These are phyloP conservation scores for Gisinianus flammeolus DNA, from an alignment of 2,888 invertebrate species.

Conservation along the genomic window DNA sequence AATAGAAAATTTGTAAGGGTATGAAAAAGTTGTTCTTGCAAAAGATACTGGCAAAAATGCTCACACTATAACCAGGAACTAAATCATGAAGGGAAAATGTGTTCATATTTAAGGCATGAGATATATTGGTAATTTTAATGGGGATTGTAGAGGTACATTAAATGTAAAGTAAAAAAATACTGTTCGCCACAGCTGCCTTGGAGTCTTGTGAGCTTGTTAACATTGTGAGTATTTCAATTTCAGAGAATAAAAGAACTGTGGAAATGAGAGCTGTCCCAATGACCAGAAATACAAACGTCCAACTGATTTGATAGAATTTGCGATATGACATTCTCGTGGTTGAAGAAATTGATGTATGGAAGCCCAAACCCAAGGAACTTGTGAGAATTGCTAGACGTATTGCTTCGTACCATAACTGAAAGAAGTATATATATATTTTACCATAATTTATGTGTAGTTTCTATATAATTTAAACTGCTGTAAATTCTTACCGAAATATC, in stretches of 20 bases:
- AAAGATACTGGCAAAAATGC: background rate
- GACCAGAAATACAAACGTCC: background rate
- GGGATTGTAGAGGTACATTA: too few species aligned
- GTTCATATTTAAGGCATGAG: background rate
- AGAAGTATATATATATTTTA: background rate
- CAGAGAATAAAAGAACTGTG: constrained; percentile 2
- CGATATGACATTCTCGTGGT: constrained; percentile 4
- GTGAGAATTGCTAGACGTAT: constrained; percentile 11
- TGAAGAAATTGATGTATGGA: constrained; percentile 11
- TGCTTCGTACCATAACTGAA: constrained; percentile 14
- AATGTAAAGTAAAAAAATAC: background rate
- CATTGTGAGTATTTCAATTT: background rate
- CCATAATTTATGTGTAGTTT: background rate
- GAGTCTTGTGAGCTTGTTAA: background rate
- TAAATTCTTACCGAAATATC: constrained; percentile 6
- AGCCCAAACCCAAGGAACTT: background rate
- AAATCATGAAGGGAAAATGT: background rate
- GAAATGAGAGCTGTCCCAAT: background rate
- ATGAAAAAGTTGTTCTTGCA: background rate
- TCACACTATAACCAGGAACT: background rate
- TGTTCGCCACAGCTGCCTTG: background rate
- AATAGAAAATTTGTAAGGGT: background rate
- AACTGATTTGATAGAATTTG: constrained; percentile 20
- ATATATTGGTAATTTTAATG: background rate
- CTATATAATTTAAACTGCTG: background rate